These are phyloP conservation scores for Desoria tigrina DNA, from an alignment of 2,888 invertebrate species.

Conservation along the genomic window DNA sequence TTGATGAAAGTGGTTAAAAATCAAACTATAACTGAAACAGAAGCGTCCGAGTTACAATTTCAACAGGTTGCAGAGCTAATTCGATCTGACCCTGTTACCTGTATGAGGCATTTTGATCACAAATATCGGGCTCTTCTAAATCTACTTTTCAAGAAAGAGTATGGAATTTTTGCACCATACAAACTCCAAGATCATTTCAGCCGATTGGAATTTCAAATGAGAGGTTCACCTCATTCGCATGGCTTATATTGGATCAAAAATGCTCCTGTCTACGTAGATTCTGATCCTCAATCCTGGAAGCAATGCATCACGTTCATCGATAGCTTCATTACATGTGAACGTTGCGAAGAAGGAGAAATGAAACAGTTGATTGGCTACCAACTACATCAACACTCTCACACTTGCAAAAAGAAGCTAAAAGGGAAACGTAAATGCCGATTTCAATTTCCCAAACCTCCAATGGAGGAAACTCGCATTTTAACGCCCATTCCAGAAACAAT, in stretches of 20 bases:
- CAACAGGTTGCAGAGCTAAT: no score
- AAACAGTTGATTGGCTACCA: conserved; percentile 22
- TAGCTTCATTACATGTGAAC: conserved; percentile 28
- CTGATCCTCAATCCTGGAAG: conserved; percentile 2
- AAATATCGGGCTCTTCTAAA: conserved; percentile 10
- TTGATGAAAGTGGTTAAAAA: no score
- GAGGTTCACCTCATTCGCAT: conserved; percentile 37
- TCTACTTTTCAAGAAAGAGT: neutral
- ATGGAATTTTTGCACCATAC: conserved; percentile 19
- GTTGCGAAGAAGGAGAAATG: neutral
- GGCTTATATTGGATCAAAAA: conserved; percentile 29
- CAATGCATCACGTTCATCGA: conserved; percentile 28
- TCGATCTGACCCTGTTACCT: no score
- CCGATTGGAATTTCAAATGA: conserved; percentile 34
- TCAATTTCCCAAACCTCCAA: no score
- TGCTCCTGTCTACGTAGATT: conserved; percentile 24
- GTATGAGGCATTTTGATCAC: no score
- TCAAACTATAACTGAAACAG: no score
- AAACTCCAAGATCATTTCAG: conserved; percentile 15
- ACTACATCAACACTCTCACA: conserved; percentile 30
- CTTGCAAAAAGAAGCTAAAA: conserved; percentile 21
- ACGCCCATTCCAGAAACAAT: no score
- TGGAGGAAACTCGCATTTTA: no score
- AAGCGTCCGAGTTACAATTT: no score
- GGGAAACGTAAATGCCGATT: conserved; percentile 27